These are phyloP conservation scores for Eclectus roratus DNA, from an alignment of 2,113 vertebrate genomes.

Conservation along the genomic window DNA sequence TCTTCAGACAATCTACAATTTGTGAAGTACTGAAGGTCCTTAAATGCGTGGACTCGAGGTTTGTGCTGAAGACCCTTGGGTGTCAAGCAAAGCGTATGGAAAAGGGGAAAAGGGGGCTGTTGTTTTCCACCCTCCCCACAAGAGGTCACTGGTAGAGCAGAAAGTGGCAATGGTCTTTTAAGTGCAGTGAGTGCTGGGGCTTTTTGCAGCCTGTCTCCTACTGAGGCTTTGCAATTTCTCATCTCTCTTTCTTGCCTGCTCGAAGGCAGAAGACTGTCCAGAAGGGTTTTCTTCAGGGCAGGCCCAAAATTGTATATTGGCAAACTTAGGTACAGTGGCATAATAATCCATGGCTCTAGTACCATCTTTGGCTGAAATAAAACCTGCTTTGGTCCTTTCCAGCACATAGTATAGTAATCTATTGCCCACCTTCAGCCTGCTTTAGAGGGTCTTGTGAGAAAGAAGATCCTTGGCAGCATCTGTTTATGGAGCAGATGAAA, in stretches of 20 bases:
- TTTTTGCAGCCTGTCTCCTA: not conserved
- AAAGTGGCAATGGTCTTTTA: not conserved
- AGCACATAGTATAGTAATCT: not conserved
- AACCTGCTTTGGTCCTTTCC: not conserved
- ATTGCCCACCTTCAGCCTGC: not conserved
- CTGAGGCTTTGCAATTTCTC: not conserved
- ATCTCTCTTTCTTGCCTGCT: not conserved
- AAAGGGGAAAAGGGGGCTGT: not conserved
- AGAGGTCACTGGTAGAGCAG: conserved; percentile 13
- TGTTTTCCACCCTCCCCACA: not conserved
- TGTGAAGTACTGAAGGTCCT: not conserved
- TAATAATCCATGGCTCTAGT: not conserved
- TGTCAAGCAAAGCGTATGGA: rapidly evolving
- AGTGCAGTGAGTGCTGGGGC: rapidly evolving
- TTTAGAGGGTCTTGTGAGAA: not conserved
- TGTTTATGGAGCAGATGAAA: not conserved
- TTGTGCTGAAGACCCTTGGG: rapidly evolving
- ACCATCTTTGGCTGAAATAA: not conserved
- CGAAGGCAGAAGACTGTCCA: not conserved
- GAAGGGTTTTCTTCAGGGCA: not conserved
- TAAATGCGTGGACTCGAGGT: not conserved
- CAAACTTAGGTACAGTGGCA: not conserved
- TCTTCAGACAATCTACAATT: not conserved
- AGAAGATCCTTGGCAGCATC: not conserved
- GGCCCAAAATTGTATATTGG: not conserved